Base-by-base conservation (phyloP, 2,797 vertebrate genomes). In the Calcarius lapponicus region DNA sequence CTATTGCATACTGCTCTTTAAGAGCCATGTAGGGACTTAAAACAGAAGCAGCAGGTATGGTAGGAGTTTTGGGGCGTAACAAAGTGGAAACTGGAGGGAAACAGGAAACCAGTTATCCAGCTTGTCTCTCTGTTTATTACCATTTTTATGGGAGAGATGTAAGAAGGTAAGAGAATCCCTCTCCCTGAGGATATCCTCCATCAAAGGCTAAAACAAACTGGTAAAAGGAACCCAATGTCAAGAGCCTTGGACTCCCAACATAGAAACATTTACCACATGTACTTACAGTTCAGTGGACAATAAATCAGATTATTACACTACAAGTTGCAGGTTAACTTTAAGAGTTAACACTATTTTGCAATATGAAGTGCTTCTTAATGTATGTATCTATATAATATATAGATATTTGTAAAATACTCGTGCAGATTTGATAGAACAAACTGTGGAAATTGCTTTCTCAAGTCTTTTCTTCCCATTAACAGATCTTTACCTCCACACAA, bases 1-100 rank as follows among this genome's bases (percentile, higher is more conserved):
- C 69, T 89, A 94, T 85, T 96, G 96, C 93, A 96, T 96, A 95
- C 62, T 80, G 95, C 95, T 97, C 97, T 97, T 95, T 88, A 93
- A 95, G 92, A 97, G 96, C 93, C 81, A 70, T 4, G 36, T 34
- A 38, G 88, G n/a, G 7, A 95, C 60, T 57, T 92, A 26, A 42
- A 86, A 82, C 40, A 90, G 62, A 61, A 91, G 66, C 66, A 83
- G 74, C 69, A 85, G 40, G 36, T 53, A 53, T 10, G 36, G 90
- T 12, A 67, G 32, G 47, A 71, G n/a, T 56, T 91, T 32, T 34
- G 58, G 85, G 45, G n/a, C 42, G 21, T 34, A 86, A 60, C 42
- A 28, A 64, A 86, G 38, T 80, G 24, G 74, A 95, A 93, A 86
- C 34, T 0, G 2, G 81, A 86, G 38, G 54, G 64, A 73, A 74